Percentiles rank a stretch among this genome's conserved stretches.
These are phyloP conservation scores for Holacanthus passer DNA, from an alignment of 2,113 vertebrate genomes.

Conservation along the genomic window DNA sequence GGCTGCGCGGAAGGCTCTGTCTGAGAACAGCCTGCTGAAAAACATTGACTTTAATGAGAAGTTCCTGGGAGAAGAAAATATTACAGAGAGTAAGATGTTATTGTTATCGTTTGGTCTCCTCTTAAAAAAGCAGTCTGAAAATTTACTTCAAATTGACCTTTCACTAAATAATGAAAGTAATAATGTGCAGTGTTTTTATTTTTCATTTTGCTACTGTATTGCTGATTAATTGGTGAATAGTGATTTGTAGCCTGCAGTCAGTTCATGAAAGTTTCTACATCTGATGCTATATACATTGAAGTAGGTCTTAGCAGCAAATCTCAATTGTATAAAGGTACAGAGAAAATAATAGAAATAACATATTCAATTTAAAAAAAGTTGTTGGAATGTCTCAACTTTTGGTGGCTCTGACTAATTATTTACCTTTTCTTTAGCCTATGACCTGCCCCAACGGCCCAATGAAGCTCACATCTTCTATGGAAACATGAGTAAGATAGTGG, in stretches of 20 bases:
- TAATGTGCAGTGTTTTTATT: neutral
- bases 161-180: neutral
- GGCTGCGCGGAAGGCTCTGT: slow-evolving; percentile 81
- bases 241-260: neutral
- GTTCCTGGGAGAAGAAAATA: slow-evolving; percentile 89
- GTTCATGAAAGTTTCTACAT: neutral
- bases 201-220: slow-evolving; percentile 4
- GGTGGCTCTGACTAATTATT: neutral
- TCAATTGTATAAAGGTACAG: neutral
- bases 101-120: neutral
- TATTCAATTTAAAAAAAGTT: neutral
- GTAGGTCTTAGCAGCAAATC: neutral
- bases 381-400: neutral
- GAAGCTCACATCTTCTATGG: slow-evolving; percentile 91
- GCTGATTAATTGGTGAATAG: neutral
- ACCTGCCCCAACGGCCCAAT: slow-evolving; percentile 88
- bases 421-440: slow-evolving; percentile 82
- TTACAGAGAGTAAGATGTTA: slow-evolving; percentile 87
- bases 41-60: slow-evolving; percentile 88
- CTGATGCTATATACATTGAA: neutral
- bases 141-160: neutral
- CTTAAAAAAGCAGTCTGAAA: neutral
- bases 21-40: slow-evolving; percentile 87
- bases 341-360: neutral
- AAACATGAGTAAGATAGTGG: slow-evolving; percentile 88